These are phyloP conservation scores for Onthophagus sagittarius DNA, from an alignment of 2,888 invertebrate species.

Conservation along the genomic window DNA sequence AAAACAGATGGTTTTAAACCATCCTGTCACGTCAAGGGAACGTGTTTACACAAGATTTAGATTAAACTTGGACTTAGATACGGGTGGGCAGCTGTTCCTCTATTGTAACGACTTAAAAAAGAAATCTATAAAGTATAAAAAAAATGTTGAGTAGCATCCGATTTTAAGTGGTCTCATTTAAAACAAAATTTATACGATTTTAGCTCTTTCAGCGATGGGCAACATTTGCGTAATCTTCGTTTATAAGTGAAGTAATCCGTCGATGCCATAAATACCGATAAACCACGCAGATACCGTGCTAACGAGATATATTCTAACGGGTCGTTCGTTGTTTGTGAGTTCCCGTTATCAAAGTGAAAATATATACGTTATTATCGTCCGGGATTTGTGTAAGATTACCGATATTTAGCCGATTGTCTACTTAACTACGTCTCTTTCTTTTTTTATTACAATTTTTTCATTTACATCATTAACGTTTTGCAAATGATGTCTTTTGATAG, in stretches of 20 bases:
- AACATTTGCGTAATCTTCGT: not conserved
- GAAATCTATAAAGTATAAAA: too few species aligned
- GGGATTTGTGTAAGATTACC: not conserved
- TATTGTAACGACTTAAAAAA: too few species aligned
- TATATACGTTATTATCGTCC: not conserved
- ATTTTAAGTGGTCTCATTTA: not conserved
- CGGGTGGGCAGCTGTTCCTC: too few species aligned
- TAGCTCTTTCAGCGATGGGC: not conserved
- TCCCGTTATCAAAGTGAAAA: not conserved
- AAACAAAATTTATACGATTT: not conserved
- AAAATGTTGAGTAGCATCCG: too few species aligned
- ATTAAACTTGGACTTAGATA: too few species aligned
- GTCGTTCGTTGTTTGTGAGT: not conserved
- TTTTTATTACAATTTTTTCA: too few species aligned
- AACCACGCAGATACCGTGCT: not conserved
- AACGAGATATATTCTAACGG: not conserved
- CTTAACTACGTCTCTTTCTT: too few species aligned
- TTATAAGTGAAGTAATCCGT: not conserved
- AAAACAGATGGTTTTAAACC: too few species aligned
- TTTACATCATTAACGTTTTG: not conserved
- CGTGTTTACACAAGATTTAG: too few species aligned
- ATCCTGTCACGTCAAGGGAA: too few species aligned
- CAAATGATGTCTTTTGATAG: not conserved
- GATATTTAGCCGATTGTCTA: not conserved
- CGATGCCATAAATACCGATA: not conserved